Evolutionary conservation across 2,888 invertebrate genomes (phyloP), one percentile per base, ranked within the genome.

Genomic region (Synanthedon tipuliformis): DNA sequence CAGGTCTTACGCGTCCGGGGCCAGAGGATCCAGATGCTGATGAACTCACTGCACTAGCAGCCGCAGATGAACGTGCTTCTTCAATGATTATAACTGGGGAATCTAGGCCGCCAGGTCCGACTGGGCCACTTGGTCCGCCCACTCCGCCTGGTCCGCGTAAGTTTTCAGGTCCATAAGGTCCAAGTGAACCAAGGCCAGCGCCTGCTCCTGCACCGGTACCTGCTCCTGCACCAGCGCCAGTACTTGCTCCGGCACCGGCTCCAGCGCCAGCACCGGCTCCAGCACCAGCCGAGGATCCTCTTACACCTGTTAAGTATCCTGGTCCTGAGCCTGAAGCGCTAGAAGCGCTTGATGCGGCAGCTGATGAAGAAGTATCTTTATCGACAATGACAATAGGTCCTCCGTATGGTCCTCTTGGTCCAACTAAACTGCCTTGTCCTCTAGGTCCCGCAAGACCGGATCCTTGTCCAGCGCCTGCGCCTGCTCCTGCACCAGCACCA

Each of bases 31-130:
- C 23, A 23, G 23, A 23, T 23, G 4, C 4, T 4, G 23, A 23
- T 23, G 23, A 12, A 41, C 41, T 41, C 12, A 1, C 41, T 41
- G 41, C 41, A n/a, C 1, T n/a, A 4, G 41, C 45, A 12, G 54
- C 41, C 41, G 54, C 50, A 15, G 55, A 49, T 40, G 53, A 50
- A 16, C 40, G 1, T 4, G 4, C 53, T 49, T 57, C 55, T 49
- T 59, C 59, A 18, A 60, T 54, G 10, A 61, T 41, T 13, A 59
- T 51, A 27, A 59, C 52, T 49, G 53, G 54, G 3, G 54, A 50
- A 18, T 41, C 15, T 49, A 51, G 34, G 50, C 45, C 41, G 15
- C 50, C 15, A 50, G 40, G 18, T 50, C 50, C 27, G 2, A 23
- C 1, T 53, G 52, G 52, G 3, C 50, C 52, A 18, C 4, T 41